These are phyloP conservation scores for Hedychridium roseum DNA, from an alignment of 2,888 invertebrate genomes.

Conservation along the genomic window DNA sequence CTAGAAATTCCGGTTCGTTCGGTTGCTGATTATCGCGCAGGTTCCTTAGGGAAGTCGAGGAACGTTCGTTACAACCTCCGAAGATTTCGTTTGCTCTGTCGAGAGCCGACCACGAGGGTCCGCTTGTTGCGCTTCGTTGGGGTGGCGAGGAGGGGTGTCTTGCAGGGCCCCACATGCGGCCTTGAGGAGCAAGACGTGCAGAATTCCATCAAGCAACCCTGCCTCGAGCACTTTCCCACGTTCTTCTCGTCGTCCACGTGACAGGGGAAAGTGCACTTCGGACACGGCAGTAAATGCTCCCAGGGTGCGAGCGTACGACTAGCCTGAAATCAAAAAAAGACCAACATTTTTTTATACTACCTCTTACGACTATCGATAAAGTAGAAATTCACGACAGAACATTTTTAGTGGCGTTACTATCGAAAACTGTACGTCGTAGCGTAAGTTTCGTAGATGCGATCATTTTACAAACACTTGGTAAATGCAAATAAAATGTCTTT, in stretches of 20 bases:
- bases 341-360: neutral
- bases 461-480: too few relatives aligned
- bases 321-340: constrained; percentile 47
- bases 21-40: too few relatives aligned
- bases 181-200: constrained; percentile 56
- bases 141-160: constrained; percentile 56
- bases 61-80: constrained; percentile 47
- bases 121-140: constrained; percentile 57
- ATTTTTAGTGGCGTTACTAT: neutral
- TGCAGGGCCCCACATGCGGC: constrained; percentile 54
- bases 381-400: neutral
- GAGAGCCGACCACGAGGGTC: constrained; percentile 52
- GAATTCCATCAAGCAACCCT: constrained; percentile 57
- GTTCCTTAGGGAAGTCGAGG: neutral
- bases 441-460: too few relatives aligned
- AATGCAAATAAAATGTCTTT: too few relatives aligned
- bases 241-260: constrained; percentile 55
- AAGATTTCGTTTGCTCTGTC: constrained; percentile 58
- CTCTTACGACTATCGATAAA: neutral
- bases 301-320: constrained; percentile 55
- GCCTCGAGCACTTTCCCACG: constrained; percentile 56
- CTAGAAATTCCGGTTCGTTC: too few relatives aligned
- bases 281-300: constrained; percentile 56
- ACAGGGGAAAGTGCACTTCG: constrained; percentile 58
- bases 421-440: neutral